These are phyloP conservation scores for Gryon sp. DNA, from an alignment of 1,140 invertebrate genomes.

Conservation along the genomic window DNA sequence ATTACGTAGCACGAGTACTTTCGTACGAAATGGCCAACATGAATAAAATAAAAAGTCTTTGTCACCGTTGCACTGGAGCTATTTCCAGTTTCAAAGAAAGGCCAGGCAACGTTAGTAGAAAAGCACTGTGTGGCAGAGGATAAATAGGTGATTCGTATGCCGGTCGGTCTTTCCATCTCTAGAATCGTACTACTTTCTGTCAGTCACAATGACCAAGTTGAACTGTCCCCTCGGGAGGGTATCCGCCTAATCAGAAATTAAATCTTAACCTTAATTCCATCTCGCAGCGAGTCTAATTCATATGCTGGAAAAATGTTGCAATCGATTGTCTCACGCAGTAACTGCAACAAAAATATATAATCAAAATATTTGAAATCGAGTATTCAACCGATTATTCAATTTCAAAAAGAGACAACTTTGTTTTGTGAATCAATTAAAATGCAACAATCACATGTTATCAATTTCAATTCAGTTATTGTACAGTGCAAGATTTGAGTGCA, in stretches of 20 bases:
- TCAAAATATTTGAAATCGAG: too few species aligned
- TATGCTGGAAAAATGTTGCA: slow-evolving; percentile 55
- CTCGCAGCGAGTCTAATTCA: slow-evolving; percentile 58
- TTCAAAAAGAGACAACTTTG: too few species aligned
- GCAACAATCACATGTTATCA: slow-evolving; percentile 12
- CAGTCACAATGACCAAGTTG: slow-evolving; percentile 77
- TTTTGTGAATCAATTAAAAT: too few species aligned
- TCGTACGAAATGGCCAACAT: slow-evolving; percentile 39
- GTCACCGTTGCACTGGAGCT: slow-evolving; percentile 48
- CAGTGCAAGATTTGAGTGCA: slow-evolving; percentile 15
- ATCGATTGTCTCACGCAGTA: slow-evolving; percentile 57
- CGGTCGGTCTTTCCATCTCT: slow-evolving; percentile 76
- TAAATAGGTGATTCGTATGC: slow-evolving; percentile 79
- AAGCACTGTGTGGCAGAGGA: slow-evolving; percentile 66
- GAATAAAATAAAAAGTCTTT: slow-evolving; percentile 64
- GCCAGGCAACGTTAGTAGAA: slow-evolving; percentile 69
- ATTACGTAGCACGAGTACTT: slow-evolving; percentile 40
- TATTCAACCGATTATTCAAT: too few species aligned
- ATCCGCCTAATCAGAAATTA: slow-evolving; percentile 78
- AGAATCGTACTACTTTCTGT: slow-evolving; percentile 75
- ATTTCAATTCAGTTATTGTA: slow-evolving; percentile 15
- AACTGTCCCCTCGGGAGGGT: slow-evolving; percentile 71
- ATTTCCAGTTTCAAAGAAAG: slow-evolving; percentile 55
- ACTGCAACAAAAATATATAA: too few species aligned
- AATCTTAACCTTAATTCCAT: slow-evolving; percentile 77